A percentile compares a stretch with the other conserved stretches of the same genome.
These are phyloP conservation scores for Nesoenas mayeri DNA, from an alignment of 2,113 vertebrate species.

Conservation along the genomic window DNA sequence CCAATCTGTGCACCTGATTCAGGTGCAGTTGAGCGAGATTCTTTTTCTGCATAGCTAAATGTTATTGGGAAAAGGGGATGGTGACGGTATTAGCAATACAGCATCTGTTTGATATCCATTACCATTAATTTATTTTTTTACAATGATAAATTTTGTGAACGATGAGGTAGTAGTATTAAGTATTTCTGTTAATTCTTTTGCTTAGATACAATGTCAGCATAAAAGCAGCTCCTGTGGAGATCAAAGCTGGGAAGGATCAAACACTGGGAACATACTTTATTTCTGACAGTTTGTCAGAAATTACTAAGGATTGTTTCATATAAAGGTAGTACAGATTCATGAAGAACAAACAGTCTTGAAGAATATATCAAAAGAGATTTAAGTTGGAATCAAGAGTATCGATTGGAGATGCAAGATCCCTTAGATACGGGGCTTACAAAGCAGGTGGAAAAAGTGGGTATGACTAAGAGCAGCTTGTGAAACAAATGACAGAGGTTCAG, in stretches of 20 bases:
- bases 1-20: not conserved
- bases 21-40: not conserved
- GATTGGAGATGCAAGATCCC: constrained; percentile 1
- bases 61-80: not conserved
- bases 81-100: not conserved
- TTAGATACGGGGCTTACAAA: not conserved
- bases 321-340: not conserved
- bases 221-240: constrained; percentile 16
- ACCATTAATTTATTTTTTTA: not conserved
- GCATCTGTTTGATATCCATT: not conserved
- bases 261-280: not conserved
- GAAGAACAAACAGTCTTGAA: constrained; percentile 16
- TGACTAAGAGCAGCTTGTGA: not conserved
- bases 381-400: not conserved
- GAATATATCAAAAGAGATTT: not conserved
- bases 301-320: not conserved
- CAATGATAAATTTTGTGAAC: not conserved
- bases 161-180: not conserved
- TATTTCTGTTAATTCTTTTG: constrained; percentile 34
- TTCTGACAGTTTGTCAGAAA: constrained; percentile 50
- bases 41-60: not conserved
- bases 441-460: not conserved
- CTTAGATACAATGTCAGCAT: constrained; percentile 12
- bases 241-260: constrained; percentile 55
- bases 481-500: not conserved